These are phyloP conservation scores for Aphidius colemani DNA, from an alignment of 2,888 invertebrate species.

Conservation along the genomic window DNA sequence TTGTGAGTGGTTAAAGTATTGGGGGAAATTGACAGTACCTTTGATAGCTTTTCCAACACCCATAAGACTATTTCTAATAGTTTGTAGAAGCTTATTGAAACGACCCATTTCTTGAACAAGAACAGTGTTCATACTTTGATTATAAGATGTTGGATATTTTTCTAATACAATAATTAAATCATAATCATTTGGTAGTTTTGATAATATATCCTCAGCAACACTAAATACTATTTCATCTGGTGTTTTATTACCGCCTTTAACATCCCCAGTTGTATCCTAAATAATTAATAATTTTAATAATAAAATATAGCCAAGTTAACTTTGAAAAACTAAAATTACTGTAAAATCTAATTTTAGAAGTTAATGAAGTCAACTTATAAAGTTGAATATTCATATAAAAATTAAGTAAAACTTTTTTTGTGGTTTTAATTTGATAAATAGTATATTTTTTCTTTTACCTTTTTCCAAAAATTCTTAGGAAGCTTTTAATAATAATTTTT, in stretches of 20 bases:
- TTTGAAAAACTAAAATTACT: slow-evolving; percentile 1
- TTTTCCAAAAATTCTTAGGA: slow-evolving; percentile 20
- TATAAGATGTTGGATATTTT: slow-evolving; percentile 75
- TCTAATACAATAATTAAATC: slow-evolving; percentile 69
- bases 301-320: no score
- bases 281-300: neutral
- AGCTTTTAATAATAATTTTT: slow-evolving; percentile 9
- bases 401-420: neutral
- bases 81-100: slow-evolving; percentile 75
- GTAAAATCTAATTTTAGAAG: neutral
- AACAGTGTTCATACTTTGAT: slow-evolving; percentile 93
- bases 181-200: slow-evolving; percentile 75
- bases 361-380: neutral
- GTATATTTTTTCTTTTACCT: slow-evolving; percentile 13
- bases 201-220: slow-evolving; percentile 79
- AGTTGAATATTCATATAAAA: neutral
- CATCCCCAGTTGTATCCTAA: slow-evolving; percentile 67
- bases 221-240: slow-evolving; percentile 81
- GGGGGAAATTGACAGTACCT: slow-evolving; percentile 63
- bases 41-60: slow-evolving; percentile 88
- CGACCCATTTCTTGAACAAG: slow-evolving; percentile 84
- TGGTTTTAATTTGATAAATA: neutral
- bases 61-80: slow-evolving; percentile 75
- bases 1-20: slow-evolving; percentile 1
- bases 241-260: slow-evolving; percentile 67